Evolutionary conservation across 2,888 invertebrate species (phyloP).

Genomic region (Brenthis ino): DNA sequence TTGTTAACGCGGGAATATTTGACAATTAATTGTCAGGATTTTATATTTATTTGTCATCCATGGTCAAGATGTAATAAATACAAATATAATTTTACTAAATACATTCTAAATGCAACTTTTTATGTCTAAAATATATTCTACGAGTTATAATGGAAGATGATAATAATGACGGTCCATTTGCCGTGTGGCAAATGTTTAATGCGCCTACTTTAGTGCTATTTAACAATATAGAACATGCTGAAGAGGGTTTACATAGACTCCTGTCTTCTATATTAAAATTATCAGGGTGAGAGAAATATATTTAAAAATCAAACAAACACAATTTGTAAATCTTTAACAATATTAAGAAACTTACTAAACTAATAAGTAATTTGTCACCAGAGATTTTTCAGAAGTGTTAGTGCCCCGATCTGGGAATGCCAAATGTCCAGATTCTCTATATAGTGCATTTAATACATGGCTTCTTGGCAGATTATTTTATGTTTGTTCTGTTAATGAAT

Average conservation of each 20-base stretch:
- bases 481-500: constrained; percentile 80
- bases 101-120: no score
- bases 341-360: neutral
- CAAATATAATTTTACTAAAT: no score
- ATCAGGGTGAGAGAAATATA: constrained; percentile 62
- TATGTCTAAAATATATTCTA: no score
- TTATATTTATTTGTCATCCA: no score
- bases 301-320: neutral
- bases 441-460: constrained; percentile 85
- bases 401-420: constrained; percentile 72
- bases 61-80: no score
- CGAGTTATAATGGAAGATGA: constrained; percentile 65
- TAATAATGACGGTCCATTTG: constrained; percentile 70
- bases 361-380: constrained; percentile 36
- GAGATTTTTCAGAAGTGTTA: constrained; percentile 80
- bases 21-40: no score
- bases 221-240: constrained; percentile 80
- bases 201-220: constrained; percentile 83
- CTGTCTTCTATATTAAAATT: constrained; percentile 83
- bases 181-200: constrained; percentile 85
- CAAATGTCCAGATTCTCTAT: constrained; percentile 70
- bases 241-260: constrained; percentile 79
- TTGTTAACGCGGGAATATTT: no score
- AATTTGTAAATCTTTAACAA: neutral
- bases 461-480: constrained; percentile 86